A percentile compares a stretch with the other conserved stretches of the same genome.
Conservation (phyloP, 2,113 vertebrate species). For the Bettongia penicillata region DNA sequence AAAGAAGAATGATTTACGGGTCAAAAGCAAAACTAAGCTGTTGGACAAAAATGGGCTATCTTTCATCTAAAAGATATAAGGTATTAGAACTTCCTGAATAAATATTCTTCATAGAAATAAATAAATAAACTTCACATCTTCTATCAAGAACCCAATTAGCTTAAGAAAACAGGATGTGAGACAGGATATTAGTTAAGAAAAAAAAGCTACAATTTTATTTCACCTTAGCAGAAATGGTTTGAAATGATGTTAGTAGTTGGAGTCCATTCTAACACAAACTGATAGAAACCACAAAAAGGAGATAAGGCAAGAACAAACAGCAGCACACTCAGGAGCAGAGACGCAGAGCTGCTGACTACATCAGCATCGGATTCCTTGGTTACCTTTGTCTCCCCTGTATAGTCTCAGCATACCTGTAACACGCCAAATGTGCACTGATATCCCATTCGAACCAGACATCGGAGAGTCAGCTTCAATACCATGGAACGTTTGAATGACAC, state of each 20-base stretch:
- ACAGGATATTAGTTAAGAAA: not conserved
- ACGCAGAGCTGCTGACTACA: accelerated
- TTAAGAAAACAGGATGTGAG: not conserved
- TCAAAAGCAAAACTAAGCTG: not conserved
- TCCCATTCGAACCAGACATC: slow-evolving; percentile 97
- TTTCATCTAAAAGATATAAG: not conserved
- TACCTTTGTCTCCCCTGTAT: accelerated
- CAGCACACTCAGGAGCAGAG: not conserved
- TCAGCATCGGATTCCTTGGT: not conserved
- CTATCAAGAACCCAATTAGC: not conserved
- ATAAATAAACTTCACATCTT: not conserved
- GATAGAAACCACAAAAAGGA: not conserved
- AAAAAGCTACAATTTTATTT: not conserved
- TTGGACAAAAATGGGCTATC: not conserved
- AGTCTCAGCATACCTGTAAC: slow-evolving; percentile 88
- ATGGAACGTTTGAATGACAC: slow-evolving; percentile 98
- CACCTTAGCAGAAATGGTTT: not conserved
- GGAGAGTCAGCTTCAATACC: slow-evolving; percentile 96
- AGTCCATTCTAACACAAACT: not conserved
- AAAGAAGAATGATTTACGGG: not conserved
- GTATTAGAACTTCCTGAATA: not conserved
- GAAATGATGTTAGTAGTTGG: not conserved
- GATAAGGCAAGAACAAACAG: not conserved
- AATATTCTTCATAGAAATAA: too few species aligned
- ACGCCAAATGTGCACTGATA: slow-evolving; percentile 98